phyloP scores from a whole-genome alignment of 23 tunicate genomes.

The Corella eumyota region DNA sequence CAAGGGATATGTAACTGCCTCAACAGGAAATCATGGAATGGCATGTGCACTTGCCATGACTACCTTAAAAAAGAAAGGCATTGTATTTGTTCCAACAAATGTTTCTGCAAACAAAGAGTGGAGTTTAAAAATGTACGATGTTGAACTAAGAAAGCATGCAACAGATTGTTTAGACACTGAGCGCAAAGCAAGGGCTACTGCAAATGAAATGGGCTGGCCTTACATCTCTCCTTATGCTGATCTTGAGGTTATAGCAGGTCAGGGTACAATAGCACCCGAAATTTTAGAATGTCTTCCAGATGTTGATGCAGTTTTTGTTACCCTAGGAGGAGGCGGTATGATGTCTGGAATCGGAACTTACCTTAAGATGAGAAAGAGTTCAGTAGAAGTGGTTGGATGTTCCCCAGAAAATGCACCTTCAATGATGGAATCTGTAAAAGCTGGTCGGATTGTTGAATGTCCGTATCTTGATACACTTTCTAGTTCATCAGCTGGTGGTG shows the following conservation, averaged over 20 bases:
- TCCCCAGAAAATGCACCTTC: constrained; percentile 71
- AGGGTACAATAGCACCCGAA: constrained; percentile 84
- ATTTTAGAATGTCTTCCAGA: constrained; percentile 38
- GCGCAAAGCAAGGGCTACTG: constrained; percentile 32
- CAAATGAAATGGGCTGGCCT: constrained; percentile 12
- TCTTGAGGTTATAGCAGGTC: constrained; percentile 60
- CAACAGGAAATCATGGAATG: constrained; percentile 88
- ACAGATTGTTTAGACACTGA: constrained; percentile 69
- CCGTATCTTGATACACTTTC: constrained; percentile 72
- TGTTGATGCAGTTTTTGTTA: constrained; percentile 75
- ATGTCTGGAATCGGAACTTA: constrained; percentile 73
- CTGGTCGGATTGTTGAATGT: constrained; percentile 65
- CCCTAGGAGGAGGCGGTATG: constrained; percentile 95
- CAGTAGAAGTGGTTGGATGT: constrained; percentile 66
- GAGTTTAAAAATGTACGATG: constrained; percentile 16
- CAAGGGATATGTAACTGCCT: constrained; percentile 46
- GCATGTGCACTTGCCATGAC: constrained; percentile 47
- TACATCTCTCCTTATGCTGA: constrained; percentile 92
- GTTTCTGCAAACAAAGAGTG: constrained; percentile 40
- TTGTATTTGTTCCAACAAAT: constrained; percentile 45
- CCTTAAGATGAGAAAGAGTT: constrained; percentile 12
- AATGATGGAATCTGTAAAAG: constrained; percentile 74
- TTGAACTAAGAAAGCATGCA: constrained; percentile 50
- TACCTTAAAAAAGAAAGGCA: constrained; percentile 34
- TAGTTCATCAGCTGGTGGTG: constrained; percentile 88